Percentiles rank a stretch among this genome's conserved stretches.
These are phyloP conservation scores for Apaloderma vittatum DNA, from an alignment of 2,113 vertebrate species.

Conservation along the genomic window DNA sequence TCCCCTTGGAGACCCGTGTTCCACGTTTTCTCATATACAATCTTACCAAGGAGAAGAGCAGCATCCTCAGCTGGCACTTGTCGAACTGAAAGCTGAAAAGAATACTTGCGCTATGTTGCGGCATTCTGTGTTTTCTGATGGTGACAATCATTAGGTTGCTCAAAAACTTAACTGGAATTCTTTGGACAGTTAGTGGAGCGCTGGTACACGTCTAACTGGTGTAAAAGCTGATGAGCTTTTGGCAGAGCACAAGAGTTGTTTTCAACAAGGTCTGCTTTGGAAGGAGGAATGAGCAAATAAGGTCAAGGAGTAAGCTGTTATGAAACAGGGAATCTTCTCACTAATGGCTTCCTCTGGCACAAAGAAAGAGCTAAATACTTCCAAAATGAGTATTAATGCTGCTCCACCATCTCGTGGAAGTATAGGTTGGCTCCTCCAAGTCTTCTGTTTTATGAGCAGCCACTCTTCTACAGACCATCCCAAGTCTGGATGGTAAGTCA, in stretches of 20 bases:
- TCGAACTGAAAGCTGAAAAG: not conserved
- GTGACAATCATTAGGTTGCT: fast-evolving
- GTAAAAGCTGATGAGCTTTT: not conserved
- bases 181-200: fast-evolving
- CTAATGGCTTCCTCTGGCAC: not conserved
- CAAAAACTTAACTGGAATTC: not conserved
- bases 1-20: not conserved
- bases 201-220: not conserved
- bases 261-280: not conserved
- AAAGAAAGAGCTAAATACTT: not conserved
- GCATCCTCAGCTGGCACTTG: not conserved
- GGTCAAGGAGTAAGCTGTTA: not conserved
- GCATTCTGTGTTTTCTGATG: fast-evolving
- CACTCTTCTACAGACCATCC: not conserved
- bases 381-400: not conserved
- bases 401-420: not conserved
- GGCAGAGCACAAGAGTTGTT: not conserved
- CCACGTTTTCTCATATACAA: not conserved
- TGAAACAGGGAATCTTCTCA: not conserved
- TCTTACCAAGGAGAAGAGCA: not conserved
- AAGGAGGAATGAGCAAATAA: not conserved
- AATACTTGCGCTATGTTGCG: not conserved
- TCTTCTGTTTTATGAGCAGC: not conserved
- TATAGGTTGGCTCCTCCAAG: not conserved
- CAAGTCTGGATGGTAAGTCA: not conserved